These are phyloP conservation scores for Dromius quadrimaculatus DNA, from an alignment of 2,888 invertebrate species.

Conservation along the genomic window DNA sequence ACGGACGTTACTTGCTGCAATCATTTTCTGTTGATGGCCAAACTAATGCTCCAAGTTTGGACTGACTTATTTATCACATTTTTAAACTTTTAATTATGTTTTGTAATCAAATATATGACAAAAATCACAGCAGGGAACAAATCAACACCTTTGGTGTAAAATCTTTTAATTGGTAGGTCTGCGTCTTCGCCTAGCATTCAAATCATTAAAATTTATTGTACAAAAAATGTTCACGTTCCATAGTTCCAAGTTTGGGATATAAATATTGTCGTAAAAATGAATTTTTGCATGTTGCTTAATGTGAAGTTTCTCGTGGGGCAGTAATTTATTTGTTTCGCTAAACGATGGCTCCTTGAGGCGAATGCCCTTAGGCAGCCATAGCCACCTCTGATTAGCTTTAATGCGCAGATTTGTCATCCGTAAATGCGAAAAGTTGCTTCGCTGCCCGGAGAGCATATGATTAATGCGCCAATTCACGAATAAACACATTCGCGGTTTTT, in stretches of 20 bases:
- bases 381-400: slow-evolving; percentile 8
- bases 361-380: slow-evolving; percentile 10
- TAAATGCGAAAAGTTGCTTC: not conserved
- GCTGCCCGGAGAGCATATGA: not conserved
- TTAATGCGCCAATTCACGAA: no score
- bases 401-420: slow-evolving; percentile 21
- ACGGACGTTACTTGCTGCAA: no score
- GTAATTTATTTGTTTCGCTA: slow-evolving; percentile 24
- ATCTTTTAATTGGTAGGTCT: slow-evolving; percentile 45
- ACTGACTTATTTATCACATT: slow-evolving; percentile 42
- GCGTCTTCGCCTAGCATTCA: slow-evolving; percentile 30
- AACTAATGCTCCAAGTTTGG: no score
- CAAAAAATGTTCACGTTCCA: slow-evolving; percentile 22
- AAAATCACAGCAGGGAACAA: slow-evolving; percentile 41
- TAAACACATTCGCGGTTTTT: not conserved
- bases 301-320: not conserved
- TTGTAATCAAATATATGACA: slow-evolving; percentile 39
- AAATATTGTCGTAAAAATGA: no score
- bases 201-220: slow-evolving; percentile 42
- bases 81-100: slow-evolving; percentile 40
- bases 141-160: slow-evolving; percentile 50
- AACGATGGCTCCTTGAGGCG: slow-evolving; percentile 22
- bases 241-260: no score
- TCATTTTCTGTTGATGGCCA: no score
- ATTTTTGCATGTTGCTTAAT: not conserved